phyloP scores from a whole-genome alignment of 2,888 invertebrate species.

The Corbicula japonica region DNA sequence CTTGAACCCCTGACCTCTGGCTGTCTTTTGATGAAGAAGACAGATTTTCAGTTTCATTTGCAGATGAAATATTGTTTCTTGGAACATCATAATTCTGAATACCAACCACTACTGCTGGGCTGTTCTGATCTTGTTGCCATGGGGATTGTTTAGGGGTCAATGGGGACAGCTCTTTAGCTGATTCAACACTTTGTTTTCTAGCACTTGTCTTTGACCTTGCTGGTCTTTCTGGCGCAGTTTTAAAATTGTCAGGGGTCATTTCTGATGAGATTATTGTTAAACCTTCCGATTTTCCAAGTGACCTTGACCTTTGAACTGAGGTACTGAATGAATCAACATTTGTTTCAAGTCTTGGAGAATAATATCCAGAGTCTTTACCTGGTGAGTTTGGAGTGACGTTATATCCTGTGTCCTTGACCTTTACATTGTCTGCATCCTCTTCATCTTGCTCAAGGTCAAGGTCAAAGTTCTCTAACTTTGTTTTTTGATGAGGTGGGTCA shows the following conservation, averaged over 20 bases:
- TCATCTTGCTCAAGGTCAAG: constrained; percentile 45
- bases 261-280: background rate
- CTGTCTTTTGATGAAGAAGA: no score
- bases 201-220: constrained; percentile 28
- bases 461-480: constrained; percentile 25
- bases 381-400: constrained; percentile 29
- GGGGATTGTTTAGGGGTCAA: background rate
- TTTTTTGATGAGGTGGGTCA: background rate
- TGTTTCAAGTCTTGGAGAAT: constrained; percentile 40
- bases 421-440: constrained; percentile 22
- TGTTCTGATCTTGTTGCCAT: constrained; percentile 6
- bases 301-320: constrained; percentile 12
- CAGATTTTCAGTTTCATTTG: no score
- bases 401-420: constrained; percentile 6
- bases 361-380: constrained; percentile 36
- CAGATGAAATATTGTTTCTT: no score
- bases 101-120: background rate
- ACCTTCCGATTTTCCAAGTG: background rate
- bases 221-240: constrained; percentile 25
- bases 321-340: constrained; percentile 26
- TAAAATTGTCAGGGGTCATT: background rate
- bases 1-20: constrained; percentile 1
- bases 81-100: background rate
- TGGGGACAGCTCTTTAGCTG: background rate
- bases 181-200: constrained; percentile 24